Evolutionary conservation across 2,888 invertebrate species (phyloP).

Genomic region (Lasioglossum vierecki): DNA sequence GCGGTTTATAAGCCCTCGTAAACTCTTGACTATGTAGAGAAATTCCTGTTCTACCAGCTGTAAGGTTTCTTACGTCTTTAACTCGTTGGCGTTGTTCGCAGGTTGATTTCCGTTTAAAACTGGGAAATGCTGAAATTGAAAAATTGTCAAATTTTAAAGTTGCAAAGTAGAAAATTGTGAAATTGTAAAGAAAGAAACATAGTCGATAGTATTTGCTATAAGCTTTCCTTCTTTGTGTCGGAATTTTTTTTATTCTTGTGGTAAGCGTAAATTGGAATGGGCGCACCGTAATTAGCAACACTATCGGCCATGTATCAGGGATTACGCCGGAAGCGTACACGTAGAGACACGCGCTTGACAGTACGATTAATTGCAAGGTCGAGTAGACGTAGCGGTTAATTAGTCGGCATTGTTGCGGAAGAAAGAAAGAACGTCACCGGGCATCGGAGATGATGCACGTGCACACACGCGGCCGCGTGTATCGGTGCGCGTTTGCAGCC

Average conservation of each 20-base stretch:
- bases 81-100: background rate
- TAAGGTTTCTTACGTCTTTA: background rate
- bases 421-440: conserved; percentile 47
- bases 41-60: background rate
- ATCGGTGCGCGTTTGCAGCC: conserved; percentile 8
- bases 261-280: background rate
- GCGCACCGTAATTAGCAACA: conserved; percentile 22
- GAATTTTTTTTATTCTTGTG: background rate
- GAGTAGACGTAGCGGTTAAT: conserved; percentile 55
- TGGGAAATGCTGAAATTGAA: no score
- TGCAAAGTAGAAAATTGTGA: no score
- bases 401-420: conserved; percentile 54
- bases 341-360: conserved; percentile 30
- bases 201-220: no score
- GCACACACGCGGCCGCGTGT: background rate
- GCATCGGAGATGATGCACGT: conserved; percentile 27
- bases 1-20: background rate
- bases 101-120: background rate
- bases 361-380: conserved; percentile 62
- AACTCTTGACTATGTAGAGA: background rate
- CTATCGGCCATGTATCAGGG: conserved; percentile 27
- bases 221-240: no score
- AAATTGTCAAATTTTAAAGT: no score
- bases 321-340: conserved; percentile 39
- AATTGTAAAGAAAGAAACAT: no score